Percentiles rank a stretch among this genome's conserved stretches.
These are phyloP conservation scores for Scopus umbretta DNA, from an alignment of 2,113 vertebrate species.

Conservation along the genomic window DNA sequence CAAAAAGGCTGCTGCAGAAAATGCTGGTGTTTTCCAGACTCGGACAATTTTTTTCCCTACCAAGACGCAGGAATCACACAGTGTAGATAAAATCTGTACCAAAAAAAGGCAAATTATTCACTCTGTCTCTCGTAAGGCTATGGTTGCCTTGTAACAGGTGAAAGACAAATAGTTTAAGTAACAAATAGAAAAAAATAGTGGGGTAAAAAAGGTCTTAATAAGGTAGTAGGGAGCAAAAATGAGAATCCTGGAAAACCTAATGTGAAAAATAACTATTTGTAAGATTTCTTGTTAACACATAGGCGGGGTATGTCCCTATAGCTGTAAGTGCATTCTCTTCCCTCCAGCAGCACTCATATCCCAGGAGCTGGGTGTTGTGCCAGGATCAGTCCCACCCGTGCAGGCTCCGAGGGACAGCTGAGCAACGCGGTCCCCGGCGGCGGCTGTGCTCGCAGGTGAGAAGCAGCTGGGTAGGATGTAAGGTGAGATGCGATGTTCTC, in stretches of 20 bases:
- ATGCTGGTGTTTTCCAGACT: constrained; percentile 8
- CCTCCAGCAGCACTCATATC: accelerated
- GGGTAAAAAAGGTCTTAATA: background rate
- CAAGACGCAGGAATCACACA: background rate
- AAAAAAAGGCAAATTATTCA: background rate
- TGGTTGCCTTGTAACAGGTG: background rate
- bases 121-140: background rate
- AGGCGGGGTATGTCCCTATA: background rate
- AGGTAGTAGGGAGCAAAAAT: background rate
- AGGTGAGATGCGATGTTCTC: background rate
- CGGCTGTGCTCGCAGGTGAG: background rate
- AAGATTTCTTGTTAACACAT: background rate
- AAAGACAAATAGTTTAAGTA: background rate
- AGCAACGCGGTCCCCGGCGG: background rate
- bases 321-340: background rate
- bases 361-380: background rate
- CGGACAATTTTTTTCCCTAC: background rate
- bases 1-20: constrained; percentile 19
- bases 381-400: background rate
- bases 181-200: background rate
- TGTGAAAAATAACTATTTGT: background rate
- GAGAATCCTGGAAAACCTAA: background rate
- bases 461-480: background rate
- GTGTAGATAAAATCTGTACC: background rate
- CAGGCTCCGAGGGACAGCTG: accelerated